Evolutionary conservation across 2,797 vertebrate genomes (phyloP).

Genomic region (Neomorphus geoffroyi): DNA sequence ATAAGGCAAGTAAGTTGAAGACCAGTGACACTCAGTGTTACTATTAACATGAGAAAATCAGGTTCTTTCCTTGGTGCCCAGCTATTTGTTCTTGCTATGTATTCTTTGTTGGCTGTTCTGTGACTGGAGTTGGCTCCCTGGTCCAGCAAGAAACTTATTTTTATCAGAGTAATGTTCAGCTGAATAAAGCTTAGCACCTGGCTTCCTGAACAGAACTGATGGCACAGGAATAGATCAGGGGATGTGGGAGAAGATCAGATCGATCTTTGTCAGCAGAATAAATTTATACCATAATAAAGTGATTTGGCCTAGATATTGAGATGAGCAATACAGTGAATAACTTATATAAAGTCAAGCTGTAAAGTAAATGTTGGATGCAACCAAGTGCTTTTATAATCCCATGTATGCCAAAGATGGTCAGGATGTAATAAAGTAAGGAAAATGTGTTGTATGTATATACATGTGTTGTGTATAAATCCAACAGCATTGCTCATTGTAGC

Average conservation of each 20-base stretch:
- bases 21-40: background rate
- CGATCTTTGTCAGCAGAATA: background rate
- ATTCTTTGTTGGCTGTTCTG: background rate
- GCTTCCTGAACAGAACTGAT: background rate
- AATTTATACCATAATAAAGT: background rate
- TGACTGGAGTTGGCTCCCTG: background rate
- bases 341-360: background rate
- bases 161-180: background rate
- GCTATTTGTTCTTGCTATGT: background rate
- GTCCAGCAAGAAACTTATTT: background rate
- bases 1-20: background rate
- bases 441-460: background rate
- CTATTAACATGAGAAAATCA: background rate
- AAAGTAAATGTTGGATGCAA: background rate
- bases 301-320: background rate
- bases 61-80: background rate
- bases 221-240: background rate
- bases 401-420: background rate
- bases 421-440: background rate
- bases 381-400: background rate
- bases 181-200: background rate
- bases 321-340: background rate
- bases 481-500: background rate
- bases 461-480: background rate
- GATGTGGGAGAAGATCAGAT: background rate